Evolutionary conservation across 2,797 vertebrate genomes (phyloP).

Genomic region (Tenualosa thibaudeaui): DNA sequence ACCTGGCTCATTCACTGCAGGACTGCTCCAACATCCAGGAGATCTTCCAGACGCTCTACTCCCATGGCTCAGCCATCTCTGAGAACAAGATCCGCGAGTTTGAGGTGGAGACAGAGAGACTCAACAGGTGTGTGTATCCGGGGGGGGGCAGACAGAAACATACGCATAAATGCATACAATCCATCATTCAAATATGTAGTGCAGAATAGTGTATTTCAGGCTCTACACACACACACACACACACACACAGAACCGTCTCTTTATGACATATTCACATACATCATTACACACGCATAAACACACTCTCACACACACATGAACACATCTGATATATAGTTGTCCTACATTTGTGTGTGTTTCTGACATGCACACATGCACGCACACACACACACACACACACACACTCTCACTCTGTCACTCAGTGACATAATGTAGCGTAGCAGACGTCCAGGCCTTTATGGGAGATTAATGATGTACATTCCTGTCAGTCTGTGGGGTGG

Average conservation of each 20-base stretch:
- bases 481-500: neutral
- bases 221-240: neutral
- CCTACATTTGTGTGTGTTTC: neutral
- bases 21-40: conserved; percentile 89
- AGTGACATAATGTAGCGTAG: neutral
- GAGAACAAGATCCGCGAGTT: conserved; percentile 87
- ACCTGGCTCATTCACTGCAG: conserved; percentile 85
- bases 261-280: neutral
- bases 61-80: conserved; percentile 85
- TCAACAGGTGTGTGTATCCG: conserved; percentile 81
- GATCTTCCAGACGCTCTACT: conserved; percentile 87
- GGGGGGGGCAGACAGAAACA: neutral
- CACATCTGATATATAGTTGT: neutral
- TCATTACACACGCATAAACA: neutral
- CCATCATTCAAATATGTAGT: no score
- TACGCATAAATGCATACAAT: neutral
- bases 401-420: neutral
- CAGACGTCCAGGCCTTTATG: neutral
- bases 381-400: neutral
- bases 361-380: neutral
- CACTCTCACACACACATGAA: neutral
- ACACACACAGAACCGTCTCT: neutral
- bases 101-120: conserved; percentile 84
- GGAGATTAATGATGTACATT: conserved; percentile 1
- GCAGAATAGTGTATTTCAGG: no score